Conservation (phyloP, 2,888 invertebrate genomes). For the Acronicta psi region DNA sequence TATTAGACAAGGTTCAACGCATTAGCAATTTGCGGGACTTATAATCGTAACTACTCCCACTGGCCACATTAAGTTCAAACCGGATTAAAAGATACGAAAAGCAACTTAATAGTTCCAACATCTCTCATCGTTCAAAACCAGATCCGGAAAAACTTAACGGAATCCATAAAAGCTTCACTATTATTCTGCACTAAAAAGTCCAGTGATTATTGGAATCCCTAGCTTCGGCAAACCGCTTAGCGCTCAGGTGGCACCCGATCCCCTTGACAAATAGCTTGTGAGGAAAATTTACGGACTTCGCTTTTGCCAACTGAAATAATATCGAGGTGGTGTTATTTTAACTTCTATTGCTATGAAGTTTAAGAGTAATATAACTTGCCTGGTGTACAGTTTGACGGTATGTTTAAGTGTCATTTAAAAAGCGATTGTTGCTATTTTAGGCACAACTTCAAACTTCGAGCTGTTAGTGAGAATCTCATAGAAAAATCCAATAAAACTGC, state of each 20-base stretch:
- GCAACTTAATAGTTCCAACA: not conserved
- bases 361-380: no score
- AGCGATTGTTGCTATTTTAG: no score
- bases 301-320: conserved; percentile 38
- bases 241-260: conserved; percentile 51
- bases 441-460: no score
- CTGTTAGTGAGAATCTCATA: no score
- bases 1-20: no score
- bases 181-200: conserved; percentile 44
- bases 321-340: conserved; percentile 18
- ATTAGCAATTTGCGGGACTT: no score
- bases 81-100: not conserved
- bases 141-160: conserved; percentile 3
- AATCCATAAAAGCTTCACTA: conserved; percentile 20
- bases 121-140: not conserved
- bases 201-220: conserved; percentile 48
- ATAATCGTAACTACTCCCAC: no score
- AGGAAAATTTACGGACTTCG: conserved; percentile 45
- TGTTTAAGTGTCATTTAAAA: no score
- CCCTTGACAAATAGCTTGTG: conserved; percentile 50
- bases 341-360: not conserved
- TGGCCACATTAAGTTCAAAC: not conserved
- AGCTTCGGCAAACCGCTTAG: conserved; percentile 41
- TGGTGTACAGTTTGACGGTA: no score
- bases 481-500: no score